Evolutionary conservation across 2,797 vertebrate genomes (phyloP), one percentile per base, ranked within the genome.

Genomic region (Coranthus polyacanthus): DNA sequence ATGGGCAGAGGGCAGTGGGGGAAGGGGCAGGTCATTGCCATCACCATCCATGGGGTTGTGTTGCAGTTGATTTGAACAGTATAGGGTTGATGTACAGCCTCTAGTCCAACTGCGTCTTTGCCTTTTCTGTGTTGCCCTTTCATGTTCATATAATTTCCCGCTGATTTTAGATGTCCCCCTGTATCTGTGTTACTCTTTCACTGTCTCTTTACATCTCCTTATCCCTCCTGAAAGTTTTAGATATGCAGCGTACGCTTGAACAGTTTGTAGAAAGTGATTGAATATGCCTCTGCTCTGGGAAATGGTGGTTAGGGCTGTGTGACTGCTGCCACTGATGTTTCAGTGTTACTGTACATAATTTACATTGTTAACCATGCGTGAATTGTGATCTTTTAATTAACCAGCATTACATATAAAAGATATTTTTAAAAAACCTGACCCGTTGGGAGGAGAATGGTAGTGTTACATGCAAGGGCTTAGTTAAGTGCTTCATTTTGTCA

Each of bases 1-100:
- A 32, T 76, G 70, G 79, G 69, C 62, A 76, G 56, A 75, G 80
- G 85, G 50, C 62, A 67, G 18, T 72, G 78, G 81, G 77, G 85
- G 78, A 74, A 78, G 86, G 72, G 58, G 8, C 16, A 66, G 85
- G 86, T 88, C 84, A 89, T 38, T 75, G 71, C 61, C 70, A 54
- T 75, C 73, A 76, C 71, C 68, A 69, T 81, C 61, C 47, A 78
- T 85, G 71, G 60, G 69, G 77, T 74, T 78, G 29, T 61, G 67
- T 69, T 39, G 54, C 53, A 41, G 45, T 76, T 75, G 66, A 85
- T 83, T 79, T 86, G 71, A 83, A 63, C 63, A 49, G 59, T 72
- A 63, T 47, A 61, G 75, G 52, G 45, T 34, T 53, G 44, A 62
- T 42, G 34, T 78, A 47, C 50, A 75, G 52, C 58, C 66, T 41